phyloP scores from a whole-genome alignment of 2,888 invertebrate species.

The Nycteola revayana region DNA sequence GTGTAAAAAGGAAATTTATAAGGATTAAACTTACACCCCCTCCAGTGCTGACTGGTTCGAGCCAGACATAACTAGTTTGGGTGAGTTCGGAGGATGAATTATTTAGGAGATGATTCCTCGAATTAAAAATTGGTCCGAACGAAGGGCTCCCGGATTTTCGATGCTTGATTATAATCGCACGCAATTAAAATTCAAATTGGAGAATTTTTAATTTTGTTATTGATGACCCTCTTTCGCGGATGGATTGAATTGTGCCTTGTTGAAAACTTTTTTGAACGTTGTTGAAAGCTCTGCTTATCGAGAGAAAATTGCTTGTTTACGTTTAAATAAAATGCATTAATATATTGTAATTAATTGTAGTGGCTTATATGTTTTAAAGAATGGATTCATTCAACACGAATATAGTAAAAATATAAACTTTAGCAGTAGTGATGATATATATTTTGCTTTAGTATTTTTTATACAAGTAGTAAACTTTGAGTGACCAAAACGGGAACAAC shows the following conservation, averaged over 20 bases:
- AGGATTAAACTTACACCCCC: conserved; percentile 79
- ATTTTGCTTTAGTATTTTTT: too few species aligned
- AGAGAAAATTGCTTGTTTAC: conserved; percentile 62
- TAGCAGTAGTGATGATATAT: too few species aligned
- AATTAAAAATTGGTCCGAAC: conserved; percentile 54
- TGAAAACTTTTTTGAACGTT: conserved; percentile 62
- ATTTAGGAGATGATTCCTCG: conserved; percentile 66
- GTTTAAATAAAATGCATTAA: conserved; percentile 27
- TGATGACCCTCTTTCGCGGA: conserved; percentile 72
- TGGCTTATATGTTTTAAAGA: too few species aligned
- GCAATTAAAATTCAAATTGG: conserved; percentile 82
- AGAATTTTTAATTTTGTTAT: conserved; percentile 80
- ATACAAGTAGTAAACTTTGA: too few species aligned
- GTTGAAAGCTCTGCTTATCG: conserved; percentile 52
- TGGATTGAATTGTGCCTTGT: conserved; percentile 66
- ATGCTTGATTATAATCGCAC: conserved; percentile 76
- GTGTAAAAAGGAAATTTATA: conserved; percentile 83
- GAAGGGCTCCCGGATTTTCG: conserved; percentile 67
- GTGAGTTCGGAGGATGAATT: conserved; percentile 65
- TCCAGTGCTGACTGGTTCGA: conserved; percentile 46
- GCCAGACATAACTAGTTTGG: conserved; percentile 59
- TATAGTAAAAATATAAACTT: too few species aligned
- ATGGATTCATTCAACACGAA: too few species aligned
- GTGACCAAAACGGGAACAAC: too few species aligned
- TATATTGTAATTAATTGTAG: too few species aligned